These are phyloP conservation scores for Brachyptera putata DNA, from an alignment of 2,888 invertebrate species.

Conservation along the genomic window DNA sequence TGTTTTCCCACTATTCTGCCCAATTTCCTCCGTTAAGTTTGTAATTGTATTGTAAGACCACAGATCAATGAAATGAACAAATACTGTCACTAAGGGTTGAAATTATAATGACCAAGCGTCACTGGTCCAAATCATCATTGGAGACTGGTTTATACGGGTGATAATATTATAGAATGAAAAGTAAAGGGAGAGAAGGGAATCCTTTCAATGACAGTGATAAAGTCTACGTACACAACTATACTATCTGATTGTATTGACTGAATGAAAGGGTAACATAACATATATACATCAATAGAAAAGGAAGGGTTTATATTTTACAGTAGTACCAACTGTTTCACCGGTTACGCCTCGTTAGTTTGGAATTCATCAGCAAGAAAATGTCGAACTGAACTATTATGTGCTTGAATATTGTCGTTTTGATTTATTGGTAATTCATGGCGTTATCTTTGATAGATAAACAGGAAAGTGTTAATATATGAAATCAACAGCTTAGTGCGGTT, in stretches of 20 bases:
- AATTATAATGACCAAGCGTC: too few species aligned
- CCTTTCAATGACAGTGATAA: background rate
- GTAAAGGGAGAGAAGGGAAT: too few species aligned
- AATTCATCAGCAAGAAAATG: background rate
- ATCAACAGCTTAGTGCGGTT: background rate
- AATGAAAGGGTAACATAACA: background rate
- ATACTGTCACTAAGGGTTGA: too few species aligned
- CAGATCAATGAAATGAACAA: too few species aligned
- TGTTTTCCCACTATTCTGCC: too few species aligned
- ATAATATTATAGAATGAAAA: too few species aligned
- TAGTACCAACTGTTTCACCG: background rate
- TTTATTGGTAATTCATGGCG: background rate
- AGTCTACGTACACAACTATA: background rate
- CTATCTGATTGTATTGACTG: background rate
- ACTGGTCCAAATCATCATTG: too few species aligned
- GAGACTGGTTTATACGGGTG: too few species aligned
- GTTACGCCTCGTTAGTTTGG: conserved; percentile 1
- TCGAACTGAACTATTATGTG: background rate
- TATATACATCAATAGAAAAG: background rate
- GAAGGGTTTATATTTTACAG: background rate
- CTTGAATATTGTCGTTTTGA: background rate
- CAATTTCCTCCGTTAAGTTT: too few species aligned
- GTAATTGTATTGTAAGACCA: too few species aligned
- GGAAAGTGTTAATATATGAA: background rate
- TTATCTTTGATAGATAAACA: too few species aligned